phyloP scores from a whole-genome alignment of 2,797 vertebrate species.

The Loris lydekkerianus region DNA sequence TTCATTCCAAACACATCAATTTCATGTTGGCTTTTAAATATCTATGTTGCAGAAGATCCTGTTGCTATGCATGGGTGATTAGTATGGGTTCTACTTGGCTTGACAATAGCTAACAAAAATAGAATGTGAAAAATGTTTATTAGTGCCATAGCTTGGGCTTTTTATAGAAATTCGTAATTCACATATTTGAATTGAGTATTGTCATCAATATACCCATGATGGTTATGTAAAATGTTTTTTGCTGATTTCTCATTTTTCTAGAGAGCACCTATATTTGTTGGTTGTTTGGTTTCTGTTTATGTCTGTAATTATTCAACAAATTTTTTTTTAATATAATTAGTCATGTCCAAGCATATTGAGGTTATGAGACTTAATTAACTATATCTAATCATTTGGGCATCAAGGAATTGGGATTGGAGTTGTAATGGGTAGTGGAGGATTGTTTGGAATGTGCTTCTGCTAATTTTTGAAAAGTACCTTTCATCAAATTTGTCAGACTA shows the following conservation, averaged over 20 bases:
- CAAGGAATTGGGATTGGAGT: not conserved
- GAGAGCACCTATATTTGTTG: not conserved
- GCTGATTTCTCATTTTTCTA: constrained; percentile 3
- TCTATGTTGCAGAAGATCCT: not conserved
- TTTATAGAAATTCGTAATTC: not conserved
- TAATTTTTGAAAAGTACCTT: not conserved
- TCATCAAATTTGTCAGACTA: not conserved
- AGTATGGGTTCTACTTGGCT: not conserved
- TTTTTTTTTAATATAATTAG: not conserved
- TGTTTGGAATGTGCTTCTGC: not conserved
- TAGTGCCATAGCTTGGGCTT: not conserved
- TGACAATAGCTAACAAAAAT: not conserved
- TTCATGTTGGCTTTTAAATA: constrained; percentile 14
- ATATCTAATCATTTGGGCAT: not conserved
- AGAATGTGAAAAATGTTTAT: constrained; percentile 39
- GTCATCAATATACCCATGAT: not conserved
- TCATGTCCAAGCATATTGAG: not conserved
- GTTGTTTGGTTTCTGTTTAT: not conserved
- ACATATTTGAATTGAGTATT: constrained; percentile 8
- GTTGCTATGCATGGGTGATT: constrained; percentile 6
- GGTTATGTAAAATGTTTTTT: not conserved
- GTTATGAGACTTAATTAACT: not conserved
- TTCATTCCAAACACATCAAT: constrained; percentile 11
- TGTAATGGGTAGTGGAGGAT: not conserved
- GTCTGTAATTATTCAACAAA: not conserved